Base-by-base conservation (phyloP, 1,140 invertebrate species). In the Plectrocnemia conspersa region DNA sequence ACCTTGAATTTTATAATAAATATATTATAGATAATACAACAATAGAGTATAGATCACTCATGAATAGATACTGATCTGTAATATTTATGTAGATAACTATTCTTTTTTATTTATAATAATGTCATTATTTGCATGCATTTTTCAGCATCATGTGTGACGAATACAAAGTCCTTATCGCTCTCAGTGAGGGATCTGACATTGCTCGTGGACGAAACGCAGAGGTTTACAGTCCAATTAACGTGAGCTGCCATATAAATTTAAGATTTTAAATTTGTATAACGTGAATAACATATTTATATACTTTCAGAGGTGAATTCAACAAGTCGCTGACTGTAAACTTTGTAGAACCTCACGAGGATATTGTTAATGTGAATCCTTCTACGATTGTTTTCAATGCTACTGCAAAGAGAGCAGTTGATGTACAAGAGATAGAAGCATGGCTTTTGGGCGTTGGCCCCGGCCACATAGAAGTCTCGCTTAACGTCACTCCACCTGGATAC, bases 371-470 rank as follows among this genome's bases (percentile, higher is more conserved):
- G 3, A 63, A 66, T 3, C 72, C 72, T 0, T 49, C 65, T 0
- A 53, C 52, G 1, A 45, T 76, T 1, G 59, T 62, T 9, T 67
- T 74, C 58, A 40, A 67, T 1, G 65, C 63, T 1, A 56, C 63
- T 0, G 59, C 58, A 21, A 23, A 68, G 70, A 3, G 68, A 69
- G 45, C 48, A 61, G 0, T 67, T 62, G 0, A 64, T 59, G 0
- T 52, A 58, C 41, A 52, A 62, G 41, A 67, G 19, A 73, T 78
- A 62, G 69, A 74, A 33, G 73, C 84, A 52, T 68, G 67, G 54
- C 72, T 82, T 25, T 73, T 74, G 11, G 82, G 79, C 15, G 66
- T 75, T 1, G 73, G 67, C 25, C 76, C 81, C 4, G 82, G 83
- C 49, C 75, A 78, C 55, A 73, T 79, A 0, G 72, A 77, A 27